Base-by-base conservation (phyloP, 2,797 vertebrate species). In the Anguilla megastoma region DNA sequence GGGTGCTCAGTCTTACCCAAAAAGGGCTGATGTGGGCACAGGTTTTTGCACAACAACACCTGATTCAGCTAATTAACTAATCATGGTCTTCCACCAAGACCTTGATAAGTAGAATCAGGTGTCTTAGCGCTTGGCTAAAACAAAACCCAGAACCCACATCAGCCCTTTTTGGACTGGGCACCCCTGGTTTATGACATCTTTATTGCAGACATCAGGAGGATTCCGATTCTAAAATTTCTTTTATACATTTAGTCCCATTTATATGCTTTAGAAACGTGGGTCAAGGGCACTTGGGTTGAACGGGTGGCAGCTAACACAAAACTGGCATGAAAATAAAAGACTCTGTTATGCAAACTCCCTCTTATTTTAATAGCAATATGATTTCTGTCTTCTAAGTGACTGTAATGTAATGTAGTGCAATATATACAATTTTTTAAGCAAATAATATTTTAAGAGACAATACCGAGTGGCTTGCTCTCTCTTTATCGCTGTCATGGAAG, bases 1-100 rank as follows among this genome's bases (percentile, higher is more conserved):
- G 90, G 90, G 91, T 16, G 54, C 12, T 14, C 54, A 56, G 12
- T 24, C 60, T 21, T 63, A 63, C 24, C 21, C 18, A 63, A n/a
- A 21, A 63, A 63, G 60, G 60, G 60, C 5, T 3, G 24, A 24
- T 24, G 18, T 63, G 60, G 10, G 54, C 12, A 10, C 10, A 56
- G 54, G 54, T 16, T 56, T 56, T 56, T 56, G 12, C 54, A 56
- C 54, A 12, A 56, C 54, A 56, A 56, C 54, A 12, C 12, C 54
- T 24, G 18, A n/a, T 41, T 41, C 36, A 41, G 2, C 21, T 3
- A 21, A 63, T 24, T 63, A 56, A 56, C 21, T 24, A 7, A 63
- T 63, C 36, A 41, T 41, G 36, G 36, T 41, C 60, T 63, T 63
- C 60, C n/a, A 63, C 24, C 60, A 21, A 63, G 60, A 52, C 10